Evolutionary conservation across 2,113 vertebrate genomes (phyloP).

Genomic region (Gymnogyps californianus): DNA sequence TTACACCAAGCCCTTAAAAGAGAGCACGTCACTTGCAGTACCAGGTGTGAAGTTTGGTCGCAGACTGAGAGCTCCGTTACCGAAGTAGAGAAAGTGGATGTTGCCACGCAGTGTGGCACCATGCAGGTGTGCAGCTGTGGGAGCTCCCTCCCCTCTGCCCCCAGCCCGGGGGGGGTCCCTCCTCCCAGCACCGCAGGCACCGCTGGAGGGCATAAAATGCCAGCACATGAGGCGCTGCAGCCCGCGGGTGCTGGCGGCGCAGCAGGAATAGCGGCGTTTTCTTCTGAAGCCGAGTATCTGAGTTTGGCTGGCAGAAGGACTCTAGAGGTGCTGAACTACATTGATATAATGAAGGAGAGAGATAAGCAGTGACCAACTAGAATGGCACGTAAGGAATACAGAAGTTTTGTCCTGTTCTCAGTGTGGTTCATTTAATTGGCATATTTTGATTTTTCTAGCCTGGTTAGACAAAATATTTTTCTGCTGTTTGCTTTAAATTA

Average conservation of each 20-base stretch:
- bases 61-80: slow-evolving; percentile 65
- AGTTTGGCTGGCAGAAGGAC: neutral
- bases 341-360: neutral
- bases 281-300: neutral
- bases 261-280: neutral
- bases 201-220: slow-evolving; percentile 66
- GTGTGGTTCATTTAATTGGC: neutral
- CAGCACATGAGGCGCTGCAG: neutral
- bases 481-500: neutral
- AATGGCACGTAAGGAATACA: fast-evolving
- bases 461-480: neutral
- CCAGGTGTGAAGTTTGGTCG: slow-evolving; percentile 60
- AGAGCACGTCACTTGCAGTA: fast-evolving
- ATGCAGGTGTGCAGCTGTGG: slow-evolving; percentile 18
- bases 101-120: slow-evolving; percentile 74
- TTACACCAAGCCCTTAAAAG: neutral
- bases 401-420: neutral
- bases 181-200: neutral
- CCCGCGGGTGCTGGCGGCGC: neutral
- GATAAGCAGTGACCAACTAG: neutral
- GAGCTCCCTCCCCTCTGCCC: neutral
- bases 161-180: neutral
- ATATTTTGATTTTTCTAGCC: neutral
- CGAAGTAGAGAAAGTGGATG: slow-evolving; percentile 46
- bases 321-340: neutral